Evolutionary conservation across 2,888 invertebrate genomes (phyloP).

Genomic region (Dusona sp.): DNA sequence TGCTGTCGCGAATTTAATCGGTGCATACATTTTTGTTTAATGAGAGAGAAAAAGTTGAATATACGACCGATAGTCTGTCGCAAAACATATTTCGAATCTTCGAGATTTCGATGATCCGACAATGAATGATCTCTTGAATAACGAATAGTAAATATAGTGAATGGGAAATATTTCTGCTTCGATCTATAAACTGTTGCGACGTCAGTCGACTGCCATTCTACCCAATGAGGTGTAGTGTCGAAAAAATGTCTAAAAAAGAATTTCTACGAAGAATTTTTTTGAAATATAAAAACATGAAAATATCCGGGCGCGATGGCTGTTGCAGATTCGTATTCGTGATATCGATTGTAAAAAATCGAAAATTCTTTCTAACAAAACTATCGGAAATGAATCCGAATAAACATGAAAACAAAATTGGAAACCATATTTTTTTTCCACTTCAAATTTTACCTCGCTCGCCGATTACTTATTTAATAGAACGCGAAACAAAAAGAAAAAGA

Average conservation of each 20-base stretch:
- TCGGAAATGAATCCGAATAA: conserved; percentile 42
- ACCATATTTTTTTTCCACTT: background rate
- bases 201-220: conserved; percentile 39
- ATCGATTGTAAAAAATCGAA: background rate
- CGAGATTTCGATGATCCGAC: background rate
- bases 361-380: background rate
- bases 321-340: background rate
- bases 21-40: background rate
- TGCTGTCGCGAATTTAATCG: background rate
- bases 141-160: conserved; percentile 2
- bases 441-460: background rate
- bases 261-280: background rate
- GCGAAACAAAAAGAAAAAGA: background rate
- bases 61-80: background rate
- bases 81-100: conserved; percentile 1
- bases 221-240: conserved; percentile 39
- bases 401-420: conserved; percentile 11
- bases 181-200: conserved; percentile 21
- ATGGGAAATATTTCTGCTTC: conserved; percentile 31
- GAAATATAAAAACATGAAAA: conserved; percentile 1
- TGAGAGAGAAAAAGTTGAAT: conserved; percentile 6
- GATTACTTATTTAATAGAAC: background rate
- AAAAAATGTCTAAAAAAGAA: background rate
- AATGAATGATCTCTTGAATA: background rate
- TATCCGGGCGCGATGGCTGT: conserved; percentile 5